Base-by-base conservation (phyloP, 2,113 vertebrate genomes). In the Epinephelus moara region DNA sequence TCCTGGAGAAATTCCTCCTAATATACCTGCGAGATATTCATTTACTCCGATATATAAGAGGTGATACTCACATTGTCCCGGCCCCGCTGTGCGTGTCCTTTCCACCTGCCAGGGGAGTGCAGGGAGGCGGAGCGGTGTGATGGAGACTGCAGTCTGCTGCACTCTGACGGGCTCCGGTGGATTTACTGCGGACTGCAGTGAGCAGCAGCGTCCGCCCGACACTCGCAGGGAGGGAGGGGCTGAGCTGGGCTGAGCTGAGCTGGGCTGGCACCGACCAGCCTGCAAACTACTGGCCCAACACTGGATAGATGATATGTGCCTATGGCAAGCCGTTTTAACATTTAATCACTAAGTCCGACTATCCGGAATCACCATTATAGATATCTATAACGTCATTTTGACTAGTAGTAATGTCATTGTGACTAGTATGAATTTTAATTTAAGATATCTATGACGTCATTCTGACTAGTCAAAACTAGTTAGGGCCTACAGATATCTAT, bases 111-210 rank as follows among this genome's bases (percentile, higher is more conserved):
- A 63, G 78, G 10, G 73, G 52, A 83, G 83, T 17, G 85, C 87
- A 85, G 83, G 75, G 81, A 75, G 78, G 30, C 17, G 30, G 59
- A 79, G 80, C 33, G 73, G 56, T 5, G 75, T 42, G 84, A 75
- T 72, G 74, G 85, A 89, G 82, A 78, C 91, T 85, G 91, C 90
- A 85, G 89, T 85, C 72, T 88, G 82, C 63, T 81, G 81, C 77
- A 79, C 74, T 61, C 71, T 69, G 89, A 69, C 61, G 37, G 78
- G 66, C 40, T 45, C 77, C 56, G 80, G 47, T 52, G 70, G 62
- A 42, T 70, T 71, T 49, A 82, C 81, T 88, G 86, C 84, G 57
- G 85, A 92, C 88, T 89, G 90, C 90, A 74, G 90, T 47, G 90
- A 87, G 63, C 53, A 70, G 19, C 47, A 11, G 84, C 10, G 40